These are phyloP conservation scores for Distichodus sexfasciatus DNA, from an alignment of 2,797 vertebrate species.

Conservation along the genomic window DNA sequence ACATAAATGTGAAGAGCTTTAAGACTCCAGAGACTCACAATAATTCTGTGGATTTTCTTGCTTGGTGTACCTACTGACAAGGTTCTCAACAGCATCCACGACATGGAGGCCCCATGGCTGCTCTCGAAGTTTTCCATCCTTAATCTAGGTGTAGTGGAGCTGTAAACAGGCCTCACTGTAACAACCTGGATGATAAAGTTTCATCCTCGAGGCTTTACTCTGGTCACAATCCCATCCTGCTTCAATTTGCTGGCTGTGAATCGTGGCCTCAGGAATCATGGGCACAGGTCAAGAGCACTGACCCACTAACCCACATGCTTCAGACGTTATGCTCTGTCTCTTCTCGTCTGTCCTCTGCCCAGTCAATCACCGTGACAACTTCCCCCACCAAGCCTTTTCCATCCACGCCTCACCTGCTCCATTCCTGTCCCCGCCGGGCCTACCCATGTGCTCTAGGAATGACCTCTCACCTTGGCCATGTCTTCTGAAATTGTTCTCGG, in stretches of 20 bases:
- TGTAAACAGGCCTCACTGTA: slow-evolving; percentile 15
- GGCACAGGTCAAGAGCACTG: slow-evolving; percentile 2
- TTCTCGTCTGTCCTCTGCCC: slow-evolving; percentile 12
- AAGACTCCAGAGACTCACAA: slow-evolving; percentile 22
- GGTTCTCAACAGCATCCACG: slow-evolving; percentile 18
- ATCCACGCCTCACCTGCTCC: slow-evolving; percentile 30
- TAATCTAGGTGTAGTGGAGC: neutral
- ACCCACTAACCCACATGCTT: slow-evolving; percentile 23
- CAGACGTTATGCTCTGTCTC: slow-evolving; percentile 20
- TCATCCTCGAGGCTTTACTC: neutral
- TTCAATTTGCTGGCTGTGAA: neutral
- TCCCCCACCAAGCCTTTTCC: slow-evolving; percentile 17
- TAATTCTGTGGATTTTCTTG: slow-evolving; percentile 13
- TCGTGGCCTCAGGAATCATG: slow-evolving; percentile 1
- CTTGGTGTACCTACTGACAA: slow-evolving; percentile 23
- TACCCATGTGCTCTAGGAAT: neutral
- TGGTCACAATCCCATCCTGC: neutral
- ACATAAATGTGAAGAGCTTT: slow-evolving; percentile 30
- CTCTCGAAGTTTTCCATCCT: neutral
- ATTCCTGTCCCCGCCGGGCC: too few species aligned
- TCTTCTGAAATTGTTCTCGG: slow-evolving; percentile 41
- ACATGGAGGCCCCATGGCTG: neutral
- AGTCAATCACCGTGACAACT: slow-evolving; percentile 32
- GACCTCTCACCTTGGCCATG: slow-evolving; percentile 37
- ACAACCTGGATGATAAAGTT: neutral